phyloP scores from a whole-genome alignment of 2,113 vertebrate species.

The Tinamus guttatus region DNA sequence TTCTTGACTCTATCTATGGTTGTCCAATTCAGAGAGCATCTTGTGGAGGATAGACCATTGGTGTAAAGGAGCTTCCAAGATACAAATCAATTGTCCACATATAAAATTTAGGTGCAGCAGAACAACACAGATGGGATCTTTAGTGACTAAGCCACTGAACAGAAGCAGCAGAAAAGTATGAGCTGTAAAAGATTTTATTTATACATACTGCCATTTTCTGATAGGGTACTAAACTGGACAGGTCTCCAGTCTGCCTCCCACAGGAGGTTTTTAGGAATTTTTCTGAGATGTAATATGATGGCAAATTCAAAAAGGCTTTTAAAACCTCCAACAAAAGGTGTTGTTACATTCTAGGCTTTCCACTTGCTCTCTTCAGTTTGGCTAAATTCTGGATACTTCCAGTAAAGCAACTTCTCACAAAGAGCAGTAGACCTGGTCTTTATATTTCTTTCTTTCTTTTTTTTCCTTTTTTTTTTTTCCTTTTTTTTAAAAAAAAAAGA shows the following conservation, averaged over 20 bases:
- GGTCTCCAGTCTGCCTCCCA: not conserved
- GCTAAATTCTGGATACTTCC: not conserved
- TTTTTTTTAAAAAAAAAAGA: too few species aligned
- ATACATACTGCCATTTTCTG: fast-evolving
- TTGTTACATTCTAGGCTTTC: not conserved
- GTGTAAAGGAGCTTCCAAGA: not conserved
- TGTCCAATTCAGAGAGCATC: not conserved
- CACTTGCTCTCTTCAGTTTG: not conserved
- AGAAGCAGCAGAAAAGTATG: fast-evolving
- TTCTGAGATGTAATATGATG: not conserved
- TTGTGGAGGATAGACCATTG: not conserved
- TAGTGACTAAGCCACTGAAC: not conserved
- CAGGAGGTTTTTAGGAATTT: too few species aligned
- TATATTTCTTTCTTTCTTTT: not conserved
- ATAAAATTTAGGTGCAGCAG: not conserved
- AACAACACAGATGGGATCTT: fast-evolving
- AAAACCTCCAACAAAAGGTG: not conserved
- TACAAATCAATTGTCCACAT: not conserved
- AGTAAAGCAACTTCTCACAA: not conserved
- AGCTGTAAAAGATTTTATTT: not conserved
- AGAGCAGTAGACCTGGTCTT: not conserved
- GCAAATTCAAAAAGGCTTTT: not conserved
- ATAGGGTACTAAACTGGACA: not conserved
- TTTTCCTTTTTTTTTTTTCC: too few species aligned
- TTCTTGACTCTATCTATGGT: fast-evolving